phyloP scores from a whole-genome alignment of 2,113 vertebrate genomes.

The Hylia prasina region DNA sequence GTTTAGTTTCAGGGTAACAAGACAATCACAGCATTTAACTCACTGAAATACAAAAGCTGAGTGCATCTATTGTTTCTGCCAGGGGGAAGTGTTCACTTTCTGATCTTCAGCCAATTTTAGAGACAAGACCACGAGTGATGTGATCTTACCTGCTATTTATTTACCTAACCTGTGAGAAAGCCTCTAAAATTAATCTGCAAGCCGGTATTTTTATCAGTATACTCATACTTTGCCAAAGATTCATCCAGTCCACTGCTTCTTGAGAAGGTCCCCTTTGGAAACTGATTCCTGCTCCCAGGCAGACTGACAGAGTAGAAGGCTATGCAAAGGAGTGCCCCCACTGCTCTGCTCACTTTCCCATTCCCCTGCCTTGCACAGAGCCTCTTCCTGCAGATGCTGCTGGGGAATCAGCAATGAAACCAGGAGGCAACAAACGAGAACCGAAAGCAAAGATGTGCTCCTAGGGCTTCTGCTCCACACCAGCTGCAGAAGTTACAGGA shows the following conservation, averaged over 20 bases:
- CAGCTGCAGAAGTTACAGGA: rapidly evolving
- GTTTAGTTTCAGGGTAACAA: conserved; percentile 17
- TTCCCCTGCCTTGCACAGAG: neutral
- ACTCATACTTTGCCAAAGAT: neutral
- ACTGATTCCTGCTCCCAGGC: neutral
- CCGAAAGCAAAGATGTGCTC: neutral
- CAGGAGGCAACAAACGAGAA: neutral
- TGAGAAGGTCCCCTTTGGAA: neutral
- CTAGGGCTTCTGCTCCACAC: neutral
- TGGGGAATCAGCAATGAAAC: neutral
- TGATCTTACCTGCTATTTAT: neutral
- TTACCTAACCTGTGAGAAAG: neutral
- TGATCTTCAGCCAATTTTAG: neutral
- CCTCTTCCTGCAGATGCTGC: neutral
- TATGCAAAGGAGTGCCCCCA: neutral
- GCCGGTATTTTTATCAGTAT: neutral
- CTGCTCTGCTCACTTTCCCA: rapidly evolving
- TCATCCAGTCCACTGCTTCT: neutral
- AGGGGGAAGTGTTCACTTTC: neutral
- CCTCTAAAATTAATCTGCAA: neutral
- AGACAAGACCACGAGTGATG: neutral
- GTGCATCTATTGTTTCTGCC: neutral
- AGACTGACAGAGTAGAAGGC: neutral
- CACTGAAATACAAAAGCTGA: neutral
- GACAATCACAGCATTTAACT: neutral